A percentile compares a stretch with the other conserved stretches of the same genome.
Conservation (phyloP, 2,113 vertebrate genomes). For the Spea bombifrons region DNA sequence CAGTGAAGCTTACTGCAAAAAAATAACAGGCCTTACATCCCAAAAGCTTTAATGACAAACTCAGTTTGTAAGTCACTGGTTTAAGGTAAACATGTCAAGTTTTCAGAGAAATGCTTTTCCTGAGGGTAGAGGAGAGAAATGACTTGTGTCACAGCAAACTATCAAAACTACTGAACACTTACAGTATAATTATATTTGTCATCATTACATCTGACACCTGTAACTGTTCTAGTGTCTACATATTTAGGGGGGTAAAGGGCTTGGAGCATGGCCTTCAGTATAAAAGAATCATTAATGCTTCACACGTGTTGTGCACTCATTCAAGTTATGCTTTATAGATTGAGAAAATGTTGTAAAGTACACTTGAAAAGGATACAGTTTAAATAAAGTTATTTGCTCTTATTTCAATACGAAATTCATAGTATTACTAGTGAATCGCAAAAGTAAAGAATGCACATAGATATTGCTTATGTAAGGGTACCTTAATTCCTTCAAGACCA, state of each 20-base stretch:
- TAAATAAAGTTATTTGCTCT: background rate
- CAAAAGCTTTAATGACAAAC: slow-evolving; percentile 7
- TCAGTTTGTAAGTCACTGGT: slow-evolving; percentile 18
- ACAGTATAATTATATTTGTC: slow-evolving; percentile 23
- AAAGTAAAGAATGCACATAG: too few relatives aligned
- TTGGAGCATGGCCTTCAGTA: slow-evolving; percentile 1
- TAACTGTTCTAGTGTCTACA: slow-evolving; percentile 15
- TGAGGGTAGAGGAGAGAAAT: slow-evolving; percentile 12
- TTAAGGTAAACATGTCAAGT: slow-evolving; percentile 20
- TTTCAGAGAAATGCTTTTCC: slow-evolving; percentile 8
- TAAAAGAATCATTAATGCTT: background rate
- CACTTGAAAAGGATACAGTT: background rate
- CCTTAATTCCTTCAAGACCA: too few relatives aligned
- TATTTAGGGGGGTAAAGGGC: background rate
- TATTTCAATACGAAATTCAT: background rate
- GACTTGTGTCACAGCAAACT: slow-evolving; percentile 18
- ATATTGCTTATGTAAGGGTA: too few relatives aligned
- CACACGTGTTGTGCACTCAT: slow-evolving; percentile 4
- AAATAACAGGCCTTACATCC: background rate
- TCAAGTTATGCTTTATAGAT: slow-evolving; percentile 11
- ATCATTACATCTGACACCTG: slow-evolving; percentile 30
- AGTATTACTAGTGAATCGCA: too few relatives aligned
- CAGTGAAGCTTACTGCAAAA: background rate
- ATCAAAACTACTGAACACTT: slow-evolving; percentile 26
- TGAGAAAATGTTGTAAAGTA: background rate